phyloP scores from a whole-genome alignment of 2,113 vertebrate species.

The Ceyx cyanopectus region DNA sequence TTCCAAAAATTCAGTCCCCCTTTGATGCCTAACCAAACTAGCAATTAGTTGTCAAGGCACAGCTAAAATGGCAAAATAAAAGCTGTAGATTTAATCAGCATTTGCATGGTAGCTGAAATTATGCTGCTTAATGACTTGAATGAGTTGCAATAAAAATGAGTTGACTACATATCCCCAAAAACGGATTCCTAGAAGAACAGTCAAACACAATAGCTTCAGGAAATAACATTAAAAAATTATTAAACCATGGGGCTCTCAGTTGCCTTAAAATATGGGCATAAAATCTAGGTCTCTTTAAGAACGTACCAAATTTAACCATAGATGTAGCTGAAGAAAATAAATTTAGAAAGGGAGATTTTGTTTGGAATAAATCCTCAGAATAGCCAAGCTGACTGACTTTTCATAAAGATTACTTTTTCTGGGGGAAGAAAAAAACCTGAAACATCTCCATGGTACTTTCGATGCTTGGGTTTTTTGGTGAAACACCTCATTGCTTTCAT shows the following conservation, averaged over 20 bases:
- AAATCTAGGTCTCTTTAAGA: conserved; percentile 28
- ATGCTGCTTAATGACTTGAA: conserved; percentile 4
- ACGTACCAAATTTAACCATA: neutral
- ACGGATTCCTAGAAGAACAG: conserved; percentile 44
- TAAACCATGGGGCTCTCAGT: neutral
- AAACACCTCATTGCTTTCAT: neutral
- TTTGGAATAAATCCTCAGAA: neutral
- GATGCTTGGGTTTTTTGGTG: neutral
- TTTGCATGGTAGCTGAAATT: conserved; percentile 46
- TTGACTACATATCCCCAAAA: neutral
- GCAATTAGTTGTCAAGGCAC: conserved; percentile 38
- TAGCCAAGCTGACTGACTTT: neutral
- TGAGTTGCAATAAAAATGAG: neutral
- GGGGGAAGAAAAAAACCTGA: neutral
- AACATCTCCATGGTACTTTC: neutral
- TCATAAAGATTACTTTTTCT: neutral
- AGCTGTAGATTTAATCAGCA: conserved; percentile 18
- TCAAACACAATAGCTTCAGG: conserved; percentile 19
- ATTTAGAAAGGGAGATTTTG: neutral
- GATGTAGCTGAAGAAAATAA: neutral
- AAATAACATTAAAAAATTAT: conserved; percentile 37
- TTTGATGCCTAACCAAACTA: conserved; percentile 9
- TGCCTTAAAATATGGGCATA: conserved; percentile 5
- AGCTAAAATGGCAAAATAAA: conserved; percentile 25
- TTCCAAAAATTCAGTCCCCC: neutral